phyloP scores from a whole-genome alignment of 2,797 vertebrate genomes.

The Percopsis omiscomaycus region DNA sequence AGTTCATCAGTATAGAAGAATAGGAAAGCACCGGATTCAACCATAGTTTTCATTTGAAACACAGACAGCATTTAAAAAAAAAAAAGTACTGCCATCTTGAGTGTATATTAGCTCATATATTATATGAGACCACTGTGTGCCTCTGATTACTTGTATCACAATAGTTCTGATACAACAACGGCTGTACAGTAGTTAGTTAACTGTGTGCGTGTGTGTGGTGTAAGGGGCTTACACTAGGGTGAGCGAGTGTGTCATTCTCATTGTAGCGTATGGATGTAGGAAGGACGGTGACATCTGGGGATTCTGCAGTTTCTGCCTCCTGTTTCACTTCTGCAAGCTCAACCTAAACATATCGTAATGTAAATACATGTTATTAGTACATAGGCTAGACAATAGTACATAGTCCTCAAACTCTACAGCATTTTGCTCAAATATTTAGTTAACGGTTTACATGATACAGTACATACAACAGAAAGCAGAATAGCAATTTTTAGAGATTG shows the following conservation, averaged over 20 bases:
- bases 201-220: background rate
- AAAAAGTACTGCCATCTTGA: no score
- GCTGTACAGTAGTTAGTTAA: background rate
- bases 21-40: no score
- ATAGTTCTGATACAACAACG: background rate
- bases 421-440: no score
- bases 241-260: slow-evolving; percentile 87
- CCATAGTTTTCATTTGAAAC: no score
- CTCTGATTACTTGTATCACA: background rate
- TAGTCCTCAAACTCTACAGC: no score
- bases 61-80: no score
- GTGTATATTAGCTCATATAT: background rate
- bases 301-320: slow-evolving; percentile 58
- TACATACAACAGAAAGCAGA: background rate
- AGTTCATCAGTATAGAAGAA: no score
- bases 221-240: slow-evolving; percentile 84
- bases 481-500: background rate
- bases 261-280: slow-evolving; percentile 90
- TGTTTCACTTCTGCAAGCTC: slow-evolving; percentile 77
- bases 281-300: slow-evolving; percentile 73
- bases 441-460: no score
- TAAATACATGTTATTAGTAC: slow-evolving; percentile 2
- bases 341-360: slow-evolving; percentile 39
- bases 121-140: background rate
- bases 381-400: background rate